Conservation (phyloP, 2,888 invertebrate species). For the Oegoconia quadripuncta region DNA sequence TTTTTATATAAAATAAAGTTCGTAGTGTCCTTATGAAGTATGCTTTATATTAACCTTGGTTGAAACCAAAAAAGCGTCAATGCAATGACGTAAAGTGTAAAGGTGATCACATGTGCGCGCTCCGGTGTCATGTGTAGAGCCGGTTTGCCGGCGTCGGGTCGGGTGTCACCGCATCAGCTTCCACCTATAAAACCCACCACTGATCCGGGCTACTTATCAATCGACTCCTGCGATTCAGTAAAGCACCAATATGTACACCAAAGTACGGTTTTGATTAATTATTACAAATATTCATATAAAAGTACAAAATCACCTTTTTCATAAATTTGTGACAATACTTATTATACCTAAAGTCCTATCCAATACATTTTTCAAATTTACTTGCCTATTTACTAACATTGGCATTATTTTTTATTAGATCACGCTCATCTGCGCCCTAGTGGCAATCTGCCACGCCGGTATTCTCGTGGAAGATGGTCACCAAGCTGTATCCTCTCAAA, state of each 20-base stretch:
- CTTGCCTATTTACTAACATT: too few relatives aligned
- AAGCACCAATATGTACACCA: conserved; percentile 64
- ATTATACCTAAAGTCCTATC: too few relatives aligned
- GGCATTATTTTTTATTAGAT: conserved; percentile 56
- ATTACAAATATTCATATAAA: neutral
- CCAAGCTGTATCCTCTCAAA: conserved; percentile 63
- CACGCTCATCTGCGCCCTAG: conserved; percentile 53
- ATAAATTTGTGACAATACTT: too few relatives aligned
- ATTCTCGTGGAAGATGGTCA: conserved; percentile 49
- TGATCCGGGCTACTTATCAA: conserved; percentile 54
- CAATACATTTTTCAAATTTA: too few relatives aligned
- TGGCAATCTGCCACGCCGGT: conserved; percentile 70
- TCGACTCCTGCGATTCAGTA: conserved; percentile 51
- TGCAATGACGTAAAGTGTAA: conserved; percentile 63
- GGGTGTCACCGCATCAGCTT: conserved; percentile 26
- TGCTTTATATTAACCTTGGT: conserved; percentile 62
- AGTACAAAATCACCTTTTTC: neutral
- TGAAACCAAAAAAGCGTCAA: conserved; percentile 50
- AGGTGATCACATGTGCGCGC: conserved; percentile 58
- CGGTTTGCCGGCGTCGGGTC: conserved; percentile 63
- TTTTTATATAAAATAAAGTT: neutral
- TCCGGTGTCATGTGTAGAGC: conserved; percentile 63
- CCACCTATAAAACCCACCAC: conserved; percentile 71
- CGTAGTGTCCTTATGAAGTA: conserved; percentile 26
- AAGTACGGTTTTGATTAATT: conserved; percentile 49